Conservation (phyloP, 2,797 vertebrate species). For the Galaxias olidus region DNA sequence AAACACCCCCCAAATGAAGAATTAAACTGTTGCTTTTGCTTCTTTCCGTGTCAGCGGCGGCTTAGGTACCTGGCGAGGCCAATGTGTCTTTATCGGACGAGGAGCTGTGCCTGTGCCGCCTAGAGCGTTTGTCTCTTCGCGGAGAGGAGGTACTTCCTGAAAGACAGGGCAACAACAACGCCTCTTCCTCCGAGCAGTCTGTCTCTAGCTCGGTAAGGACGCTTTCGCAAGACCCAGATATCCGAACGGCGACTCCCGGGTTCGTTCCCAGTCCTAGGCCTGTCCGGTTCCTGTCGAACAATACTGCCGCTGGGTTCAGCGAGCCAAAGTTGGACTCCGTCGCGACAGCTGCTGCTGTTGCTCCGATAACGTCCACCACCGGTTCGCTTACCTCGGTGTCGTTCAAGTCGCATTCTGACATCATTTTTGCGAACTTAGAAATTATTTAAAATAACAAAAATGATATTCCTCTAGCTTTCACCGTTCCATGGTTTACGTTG, state of each 20-base stretch:
- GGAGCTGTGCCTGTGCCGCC: conserved; percentile 71
- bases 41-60: not conserved
- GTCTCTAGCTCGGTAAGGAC: conserved; percentile 76
- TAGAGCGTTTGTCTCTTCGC: conserved; percentile 62
- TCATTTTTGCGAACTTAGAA: conserved; percentile 58
- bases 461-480: conserved; percentile 15
- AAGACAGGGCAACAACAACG: conserved; percentile 72
- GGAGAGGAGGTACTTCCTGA: conserved; percentile 65
- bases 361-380: conserved; percentile 37
- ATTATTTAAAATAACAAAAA: not conserved
- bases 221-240: conserved; percentile 75
- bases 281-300: conserved; percentile 51
- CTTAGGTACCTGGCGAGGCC: conserved; percentile 69
- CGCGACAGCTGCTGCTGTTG: conserved; percentile 31
- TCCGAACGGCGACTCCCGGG: conserved; percentile 71
- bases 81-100: conserved; percentile 76
- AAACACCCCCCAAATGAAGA: no score
- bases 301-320: conserved; percentile 38
- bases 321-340: conserved; percentile 58
- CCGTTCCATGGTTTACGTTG: conserved; percentile 31
- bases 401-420: conserved; percentile 75
- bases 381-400: conserved; percentile 56
- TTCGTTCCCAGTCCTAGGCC: conserved; percentile 44
- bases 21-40: not conserved
- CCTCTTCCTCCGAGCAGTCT: conserved; percentile 75